Conservation (phyloP, 1,140 invertebrate genomes). For the Calliphora vicina region DNA sequence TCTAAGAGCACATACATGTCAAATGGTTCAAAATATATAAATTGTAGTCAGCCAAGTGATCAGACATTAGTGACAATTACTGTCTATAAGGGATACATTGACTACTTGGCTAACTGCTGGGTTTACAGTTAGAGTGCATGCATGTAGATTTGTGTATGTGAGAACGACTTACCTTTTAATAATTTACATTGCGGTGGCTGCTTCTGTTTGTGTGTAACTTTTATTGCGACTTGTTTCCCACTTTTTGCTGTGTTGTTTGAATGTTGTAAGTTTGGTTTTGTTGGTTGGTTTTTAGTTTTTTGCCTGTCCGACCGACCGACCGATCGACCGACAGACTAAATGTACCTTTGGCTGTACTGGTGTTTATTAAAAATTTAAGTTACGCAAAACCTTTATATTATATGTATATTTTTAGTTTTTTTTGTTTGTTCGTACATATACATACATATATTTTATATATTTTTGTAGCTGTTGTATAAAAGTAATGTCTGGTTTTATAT, state of each 20-base stretch:
- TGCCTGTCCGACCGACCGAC: too few species aligned
- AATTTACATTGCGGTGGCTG: constrained; percentile 29
- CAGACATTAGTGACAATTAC: too few species aligned
- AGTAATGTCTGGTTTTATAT: neutral
- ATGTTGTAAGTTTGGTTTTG: neutral
- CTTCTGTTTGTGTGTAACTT: neutral
- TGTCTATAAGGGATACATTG: too few species aligned
- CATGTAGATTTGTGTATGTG: neutral
- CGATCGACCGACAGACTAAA: neutral
- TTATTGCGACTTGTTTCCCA: neutral
- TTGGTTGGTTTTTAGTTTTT: neutral
- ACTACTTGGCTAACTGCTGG: too few species aligned
- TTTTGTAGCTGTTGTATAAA: neutral
- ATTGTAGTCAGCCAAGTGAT: too few species aligned
- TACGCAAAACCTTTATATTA: neutral
- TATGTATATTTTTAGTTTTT: neutral
- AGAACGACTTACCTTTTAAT: constrained; percentile 6
- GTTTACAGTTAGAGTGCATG: neutral
- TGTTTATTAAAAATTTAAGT: constrained; percentile 2
- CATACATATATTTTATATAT: too few species aligned
- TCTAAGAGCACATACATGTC: neutral
- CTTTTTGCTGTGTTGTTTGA: neutral
- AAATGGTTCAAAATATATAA: too few species aligned
- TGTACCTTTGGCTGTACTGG: neutral
- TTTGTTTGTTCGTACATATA: neutral